These are phyloP conservation scores for Radopholus similis DNA, from an alignment of 1,140 invertebrate species.

Conservation along the genomic window DNA sequence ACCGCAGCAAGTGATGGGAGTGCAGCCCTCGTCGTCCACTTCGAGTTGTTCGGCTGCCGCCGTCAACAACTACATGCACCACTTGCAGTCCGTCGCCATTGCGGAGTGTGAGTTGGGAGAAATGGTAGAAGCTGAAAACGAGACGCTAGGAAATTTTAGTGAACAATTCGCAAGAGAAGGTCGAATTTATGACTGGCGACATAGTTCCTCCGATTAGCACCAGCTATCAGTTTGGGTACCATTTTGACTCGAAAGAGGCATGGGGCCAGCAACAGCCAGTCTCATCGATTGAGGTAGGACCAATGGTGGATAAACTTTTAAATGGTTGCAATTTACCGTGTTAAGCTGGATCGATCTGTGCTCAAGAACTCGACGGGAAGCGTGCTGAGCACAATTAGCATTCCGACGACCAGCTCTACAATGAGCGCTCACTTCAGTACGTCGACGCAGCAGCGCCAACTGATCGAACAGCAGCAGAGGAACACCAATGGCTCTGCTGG, in stretches of 20 bases:
- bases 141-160: neutral
- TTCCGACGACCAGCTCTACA: conserved; percentile 16
- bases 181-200: conserved; percentile 13
- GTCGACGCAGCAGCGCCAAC: neutral
- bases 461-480: conserved; percentile 8
- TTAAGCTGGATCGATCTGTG: conserved; percentile 5
- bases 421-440: conserved; percentile 10
- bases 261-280: conserved; percentile 3
- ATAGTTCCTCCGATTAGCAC: neutral
- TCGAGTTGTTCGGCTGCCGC: neutral
- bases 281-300: conserved; percentile 8
- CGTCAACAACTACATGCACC: conserved; percentile 1
- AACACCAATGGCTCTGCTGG: neutral
- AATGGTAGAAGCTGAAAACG: neutral
- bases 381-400: conserved; percentile 11
- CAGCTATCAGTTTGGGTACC: conserved; percentile 14
- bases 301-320: neutral
- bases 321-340: neutral
- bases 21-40: neutral
- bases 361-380: conserved; percentile 5
- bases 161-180: conserved; percentile 9
- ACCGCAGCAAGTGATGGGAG: neutral
- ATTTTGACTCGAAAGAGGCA: neutral
- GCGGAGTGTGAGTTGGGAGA: neutral
- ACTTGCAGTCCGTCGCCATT: neutral